Evolutionary conservation across 2,888 invertebrate species (phyloP), one percentile per base, ranked within the genome.

Genomic region (Scrobipalpa atriplicella): DNA sequence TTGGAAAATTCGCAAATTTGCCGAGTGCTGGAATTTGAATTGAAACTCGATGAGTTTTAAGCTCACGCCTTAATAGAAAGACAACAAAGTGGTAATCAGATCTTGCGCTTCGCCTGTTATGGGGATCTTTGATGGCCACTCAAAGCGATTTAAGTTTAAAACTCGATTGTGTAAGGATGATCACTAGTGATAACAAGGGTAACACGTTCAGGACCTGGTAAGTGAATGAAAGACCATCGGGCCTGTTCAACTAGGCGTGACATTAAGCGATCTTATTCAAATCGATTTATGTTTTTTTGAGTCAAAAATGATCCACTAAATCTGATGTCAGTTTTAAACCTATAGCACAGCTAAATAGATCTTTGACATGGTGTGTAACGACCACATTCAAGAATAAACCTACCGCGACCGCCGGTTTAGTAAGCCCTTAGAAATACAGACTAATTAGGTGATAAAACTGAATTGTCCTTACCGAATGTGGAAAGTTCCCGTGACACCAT

Each of bases 41-140:
- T 76, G 75, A 79, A 77, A 80, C 76, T 77, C 69, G 68, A 73
- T 67, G 69, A 71, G 73, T 73, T 70, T 72, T 68, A 66, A 68
- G 69, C 76, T 73, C 72, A 72, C 69, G 69, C 70, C 73, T 73
- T 83, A 81, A 84, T 83, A 79, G 78, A 86, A 84, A 86, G 83
- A 84, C 81, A 86, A 86, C 84, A 85, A 72, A 73, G 67, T 66
- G 71, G 67, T 81, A 81, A 86, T 82, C 83, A 80, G 81, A 81
- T 80, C 71, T 67, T 64, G 66, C 70, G 71, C 66, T 66, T 69
- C 66, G 65, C 66, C 52, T 19, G 36, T 62, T 67, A 72, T 71
- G 75, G 70, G 74, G 73, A 75, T 76, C 77, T 77, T 73, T 74
- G 75, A 79, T 76, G 75, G 78, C 66, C 72, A 75, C 73, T 73